These are phyloP conservation scores for Acanthaster planci DNA, from an alignment of 35 echinoderm and acorn worm genomes.

Conservation along the genomic window DNA sequence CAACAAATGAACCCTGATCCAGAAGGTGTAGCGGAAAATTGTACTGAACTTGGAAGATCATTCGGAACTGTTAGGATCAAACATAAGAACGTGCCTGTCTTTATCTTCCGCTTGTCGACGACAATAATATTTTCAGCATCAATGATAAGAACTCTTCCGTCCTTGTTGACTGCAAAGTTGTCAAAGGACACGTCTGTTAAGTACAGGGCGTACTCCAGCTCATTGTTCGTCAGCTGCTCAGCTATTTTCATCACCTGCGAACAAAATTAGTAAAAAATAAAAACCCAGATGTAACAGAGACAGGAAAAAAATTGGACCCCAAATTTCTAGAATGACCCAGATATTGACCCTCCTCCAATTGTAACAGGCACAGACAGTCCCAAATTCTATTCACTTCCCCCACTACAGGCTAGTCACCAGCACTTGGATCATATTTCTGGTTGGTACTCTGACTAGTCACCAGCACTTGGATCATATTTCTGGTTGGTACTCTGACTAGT, in stretches of 20 bases:
- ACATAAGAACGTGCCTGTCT: conserved; percentile 50
- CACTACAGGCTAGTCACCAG: too few species aligned
- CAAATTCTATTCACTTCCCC: too few species aligned
- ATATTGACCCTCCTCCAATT: too few species aligned
- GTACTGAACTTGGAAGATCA: background rate
- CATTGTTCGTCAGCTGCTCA: conserved; percentile 75
- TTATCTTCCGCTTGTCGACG: conserved; percentile 77
- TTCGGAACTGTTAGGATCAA: background rate
- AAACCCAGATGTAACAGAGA: background rate
- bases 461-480: too few species aligned
- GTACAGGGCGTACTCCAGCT: conserved; percentile 76
- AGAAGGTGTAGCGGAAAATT: background rate
- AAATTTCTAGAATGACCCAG: too few species aligned
- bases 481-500: too few species aligned
- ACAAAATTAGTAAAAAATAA: conserved; percentile 9
- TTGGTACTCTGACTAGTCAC: too few species aligned
- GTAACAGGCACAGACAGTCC: too few species aligned
- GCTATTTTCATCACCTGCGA: conserved; percentile 73
- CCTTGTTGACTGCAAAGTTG: conserved; percentile 70
- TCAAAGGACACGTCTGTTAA: conserved; percentile 75
- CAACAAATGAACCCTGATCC: too few species aligned
- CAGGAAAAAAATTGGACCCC: too few species aligned
- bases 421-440: too few species aligned
- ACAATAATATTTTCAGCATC: conserved; percentile 97
- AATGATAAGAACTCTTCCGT: conserved; percentile 71